These are phyloP conservation scores for Pyrrhosoma nymphula DNA, from an alignment of 2,888 invertebrate genomes.

Conservation along the genomic window DNA sequence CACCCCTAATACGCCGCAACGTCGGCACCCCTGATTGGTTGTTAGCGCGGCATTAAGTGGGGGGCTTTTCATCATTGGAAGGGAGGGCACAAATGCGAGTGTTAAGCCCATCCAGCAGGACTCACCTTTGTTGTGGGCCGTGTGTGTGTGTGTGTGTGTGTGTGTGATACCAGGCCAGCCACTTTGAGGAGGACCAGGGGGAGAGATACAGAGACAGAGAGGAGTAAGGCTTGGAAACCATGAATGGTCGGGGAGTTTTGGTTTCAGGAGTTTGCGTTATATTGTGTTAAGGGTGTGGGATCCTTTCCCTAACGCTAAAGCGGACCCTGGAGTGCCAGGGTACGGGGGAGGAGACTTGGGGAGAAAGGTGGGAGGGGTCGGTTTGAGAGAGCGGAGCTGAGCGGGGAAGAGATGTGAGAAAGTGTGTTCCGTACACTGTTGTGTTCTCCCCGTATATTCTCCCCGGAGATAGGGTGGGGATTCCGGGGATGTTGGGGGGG, in stretches of 20 bases:
- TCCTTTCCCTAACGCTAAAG: background rate
- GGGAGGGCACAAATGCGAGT: slow-evolving; percentile 42
- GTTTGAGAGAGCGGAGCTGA: too few relatives aligned
- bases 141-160: too few relatives aligned
- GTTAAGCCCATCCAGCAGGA: slow-evolving; percentile 25
- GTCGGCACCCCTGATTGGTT: slow-evolving; percentile 51
- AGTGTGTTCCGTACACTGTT: slow-evolving; percentile 28
- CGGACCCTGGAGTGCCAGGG: background rate
- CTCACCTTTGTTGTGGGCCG: slow-evolving; percentile 59
- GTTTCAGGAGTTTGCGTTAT: slow-evolving; percentile 62
- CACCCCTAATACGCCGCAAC: background rate
- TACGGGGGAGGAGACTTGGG: background rate
- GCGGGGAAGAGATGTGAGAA: background rate
- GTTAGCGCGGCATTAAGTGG: slow-evolving; percentile 31
- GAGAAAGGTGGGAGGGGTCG: too few relatives aligned
- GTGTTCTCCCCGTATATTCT: slow-evolving; percentile 46
- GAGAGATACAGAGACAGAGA: slow-evolving; percentile 49
- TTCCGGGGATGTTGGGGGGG: background rate
- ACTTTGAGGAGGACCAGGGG: slow-evolving; percentile 44
- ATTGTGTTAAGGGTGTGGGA: slow-evolving; percentile 59
- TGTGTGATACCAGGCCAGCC: slow-evolving; percentile 47
- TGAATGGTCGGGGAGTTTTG: background rate
- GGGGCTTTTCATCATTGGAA: slow-evolving; percentile 51
- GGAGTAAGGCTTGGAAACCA: background rate
- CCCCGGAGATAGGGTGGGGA: background rate